These are phyloP conservation scores for Tenrec ecaudatus DNA, from an alignment of 2,113 vertebrate species.

Conservation along the genomic window DNA sequence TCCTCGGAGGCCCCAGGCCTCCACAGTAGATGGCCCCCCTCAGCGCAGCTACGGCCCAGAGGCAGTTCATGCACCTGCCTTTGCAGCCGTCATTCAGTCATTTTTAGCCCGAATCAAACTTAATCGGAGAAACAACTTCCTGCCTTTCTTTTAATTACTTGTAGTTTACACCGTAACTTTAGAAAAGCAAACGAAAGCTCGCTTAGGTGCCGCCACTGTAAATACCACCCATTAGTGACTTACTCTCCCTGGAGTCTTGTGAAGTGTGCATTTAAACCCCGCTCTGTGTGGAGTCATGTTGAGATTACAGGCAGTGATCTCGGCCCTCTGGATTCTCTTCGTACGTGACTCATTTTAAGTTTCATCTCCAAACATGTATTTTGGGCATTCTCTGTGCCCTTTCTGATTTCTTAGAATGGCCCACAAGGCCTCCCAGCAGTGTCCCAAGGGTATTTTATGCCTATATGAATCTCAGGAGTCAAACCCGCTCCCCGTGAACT, in stretches of 20 bases:
- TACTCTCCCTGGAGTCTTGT: conserved; percentile 89
- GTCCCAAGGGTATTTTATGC: not conserved
- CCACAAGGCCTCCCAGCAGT: conserved; percentile 67
- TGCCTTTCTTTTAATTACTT: conserved; percentile 80
- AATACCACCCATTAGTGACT: conserved; percentile 90
- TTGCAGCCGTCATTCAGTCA: conserved; percentile 65
- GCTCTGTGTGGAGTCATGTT: conserved; percentile 86
- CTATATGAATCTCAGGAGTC: not conserved
- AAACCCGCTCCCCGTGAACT: not conserved
- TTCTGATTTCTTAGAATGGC: conserved; percentile 74
- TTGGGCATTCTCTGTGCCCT: conserved; percentile 74
- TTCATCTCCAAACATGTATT: conserved; percentile 76
- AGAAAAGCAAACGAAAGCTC: conserved; percentile 83
- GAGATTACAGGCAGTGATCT: conserved; percentile 86
- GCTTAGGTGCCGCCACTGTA: conserved; percentile 86
- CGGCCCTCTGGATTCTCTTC: conserved; percentile 84
- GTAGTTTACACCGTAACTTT: conserved; percentile 83
- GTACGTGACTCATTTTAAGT: conserved; percentile 88
- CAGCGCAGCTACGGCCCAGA: not conserved
- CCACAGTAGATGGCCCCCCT: not conserved
- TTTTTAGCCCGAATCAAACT: conserved; percentile 62
- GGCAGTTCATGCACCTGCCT: conserved; percentile 52
- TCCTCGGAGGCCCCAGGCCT: not conserved
- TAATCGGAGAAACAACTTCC: conserved; percentile 65
- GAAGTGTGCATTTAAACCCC: conserved; percentile 88